These are phyloP conservation scores for Rhadina sibilatrix DNA, from an alignment of 2,113 vertebrate genomes.

Conservation along the genomic window DNA sequence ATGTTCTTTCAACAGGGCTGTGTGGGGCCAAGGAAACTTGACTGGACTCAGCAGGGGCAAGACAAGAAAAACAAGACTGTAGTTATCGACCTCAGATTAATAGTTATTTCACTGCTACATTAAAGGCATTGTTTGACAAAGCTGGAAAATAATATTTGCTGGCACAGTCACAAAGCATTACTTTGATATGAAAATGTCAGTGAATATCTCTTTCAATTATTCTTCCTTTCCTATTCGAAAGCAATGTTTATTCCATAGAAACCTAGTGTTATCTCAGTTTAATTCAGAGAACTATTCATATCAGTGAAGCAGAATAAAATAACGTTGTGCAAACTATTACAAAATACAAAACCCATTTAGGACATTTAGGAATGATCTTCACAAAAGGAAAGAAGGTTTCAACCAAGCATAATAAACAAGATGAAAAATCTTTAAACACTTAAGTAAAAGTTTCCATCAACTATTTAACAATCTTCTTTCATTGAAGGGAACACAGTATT, in stretches of 20 bases:
- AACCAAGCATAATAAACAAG: background rate
- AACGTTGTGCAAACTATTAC: background rate
- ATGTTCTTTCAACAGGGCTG: background rate
- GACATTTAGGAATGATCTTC: background rate
- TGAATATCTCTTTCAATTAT: slow-evolving; percentile 54
- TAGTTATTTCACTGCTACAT: slow-evolving; percentile 29
- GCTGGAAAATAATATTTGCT: slow-evolving; percentile 38
- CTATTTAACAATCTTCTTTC: background rate
- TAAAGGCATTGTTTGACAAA: slow-evolving; percentile 36
- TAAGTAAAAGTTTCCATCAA: background rate
- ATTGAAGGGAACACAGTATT: background rate
- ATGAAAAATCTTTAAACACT: background rate
- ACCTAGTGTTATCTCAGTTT: background rate
- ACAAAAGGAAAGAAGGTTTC: background rate
- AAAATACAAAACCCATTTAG: background rate
- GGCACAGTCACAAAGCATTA: slow-evolving; percentile 39
- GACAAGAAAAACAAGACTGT: slow-evolving; percentile 13
- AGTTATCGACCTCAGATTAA: slow-evolving; percentile 6
- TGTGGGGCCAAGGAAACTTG: background rate
- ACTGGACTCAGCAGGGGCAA: background rate
- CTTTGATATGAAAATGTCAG: slow-evolving; percentile 64
- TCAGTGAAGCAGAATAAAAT: background rate
- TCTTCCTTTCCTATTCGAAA: background rate
- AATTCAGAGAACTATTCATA: slow-evolving; percentile 7
- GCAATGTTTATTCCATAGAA: background rate